Evolutionary conservation across 2,888 invertebrate genomes (phyloP).

Genomic region (Caenorhabditis japonica): DNA sequence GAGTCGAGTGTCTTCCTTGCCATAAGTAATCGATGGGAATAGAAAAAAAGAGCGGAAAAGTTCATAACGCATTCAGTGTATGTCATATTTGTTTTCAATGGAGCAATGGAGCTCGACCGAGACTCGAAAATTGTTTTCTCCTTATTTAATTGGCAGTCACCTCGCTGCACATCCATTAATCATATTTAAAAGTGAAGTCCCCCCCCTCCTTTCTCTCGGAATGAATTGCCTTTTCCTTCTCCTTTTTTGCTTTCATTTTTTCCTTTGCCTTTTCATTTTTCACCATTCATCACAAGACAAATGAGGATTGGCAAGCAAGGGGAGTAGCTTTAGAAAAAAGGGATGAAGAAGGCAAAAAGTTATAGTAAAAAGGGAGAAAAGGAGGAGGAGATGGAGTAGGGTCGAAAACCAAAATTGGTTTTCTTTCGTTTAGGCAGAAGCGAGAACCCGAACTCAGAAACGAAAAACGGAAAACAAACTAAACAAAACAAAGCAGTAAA

Average conservation of each 20-base stretch:
- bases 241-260: constrained; percentile 40
- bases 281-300: constrained; percentile 48
- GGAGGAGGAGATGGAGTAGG: constrained; percentile 2
- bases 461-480: background rate
- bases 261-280: constrained; percentile 47
- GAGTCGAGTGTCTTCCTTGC: constrained; percentile 7
- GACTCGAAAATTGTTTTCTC: constrained; percentile 20
- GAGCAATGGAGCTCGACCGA: no score
- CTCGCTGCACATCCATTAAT: constrained; percentile 51
- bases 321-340: constrained; percentile 21
- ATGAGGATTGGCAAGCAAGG: constrained; percentile 42
- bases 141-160: constrained; percentile 48
- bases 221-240: background rate
- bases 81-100: constrained; percentile 26
- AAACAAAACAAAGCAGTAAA: background rate
- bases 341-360: constrained; percentile 26
- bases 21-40: constrained; percentile 15
- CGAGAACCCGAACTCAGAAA: background rate
- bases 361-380: constrained; percentile 28
- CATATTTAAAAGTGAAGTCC: constrained; percentile 44
- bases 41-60: constrained; percentile 13
- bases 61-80: constrained; percentile 40
- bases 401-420: constrained; percentile 35
- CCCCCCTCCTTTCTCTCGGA: background rate
- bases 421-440: constrained; percentile 5